Conservation (phyloP, 1,140 invertebrate genomes). For the Drosophila simulans region DNA sequence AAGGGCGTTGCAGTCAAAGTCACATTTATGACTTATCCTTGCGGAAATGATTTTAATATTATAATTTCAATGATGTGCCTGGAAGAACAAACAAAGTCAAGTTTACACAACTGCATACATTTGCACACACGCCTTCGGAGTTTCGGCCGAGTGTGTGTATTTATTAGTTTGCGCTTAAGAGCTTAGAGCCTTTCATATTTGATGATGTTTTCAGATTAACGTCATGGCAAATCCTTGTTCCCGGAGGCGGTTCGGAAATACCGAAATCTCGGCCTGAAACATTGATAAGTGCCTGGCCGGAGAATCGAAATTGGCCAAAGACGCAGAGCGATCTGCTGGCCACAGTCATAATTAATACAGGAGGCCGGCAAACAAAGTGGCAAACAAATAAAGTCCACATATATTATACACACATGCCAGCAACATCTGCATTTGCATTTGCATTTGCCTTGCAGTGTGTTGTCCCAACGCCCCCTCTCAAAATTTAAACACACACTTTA, state of each 20-base stretch:
- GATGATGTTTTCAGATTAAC: slow-evolving; percentile 66
- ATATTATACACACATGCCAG: slow-evolving; percentile 20
- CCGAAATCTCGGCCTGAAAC: slow-evolving; percentile 25
- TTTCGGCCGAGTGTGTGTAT: slow-evolving; percentile 3
- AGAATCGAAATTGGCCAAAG: slow-evolving; percentile 31
- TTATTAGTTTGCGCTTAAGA: slow-evolving; percentile 15
- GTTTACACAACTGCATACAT: slow-evolving; percentile 23
- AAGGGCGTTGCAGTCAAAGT: neutral
- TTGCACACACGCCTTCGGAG: slow-evolving; percentile 18
- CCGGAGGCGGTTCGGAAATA: slow-evolving; percentile 36
- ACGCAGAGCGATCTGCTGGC: slow-evolving; percentile 13
- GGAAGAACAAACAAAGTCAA: slow-evolving; percentile 34
- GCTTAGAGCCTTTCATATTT: slow-evolving; percentile 56
- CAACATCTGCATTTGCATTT: slow-evolving; percentile 57
- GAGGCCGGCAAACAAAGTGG: slow-evolving; percentile 32
- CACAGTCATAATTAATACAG: slow-evolving; percentile 48
- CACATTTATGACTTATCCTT: neutral
- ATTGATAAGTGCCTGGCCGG: slow-evolving; percentile 35
- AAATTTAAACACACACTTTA: slow-evolving; percentile 80
- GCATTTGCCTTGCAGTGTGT: slow-evolving; percentile 57
- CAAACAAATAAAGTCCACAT: slow-evolving; percentile 36
- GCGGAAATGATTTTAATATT: slow-evolving; percentile 16
- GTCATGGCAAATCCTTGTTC: slow-evolving; percentile 49
- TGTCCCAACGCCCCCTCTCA: slow-evolving; percentile 18
- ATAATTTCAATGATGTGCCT: slow-evolving; percentile 34